Percentiles rank a stretch among this genome's conserved stretches.
phyloP scores from a whole-genome alignment of 1,140 invertebrate genomes.

The Lepidurus couesii region DNA sequence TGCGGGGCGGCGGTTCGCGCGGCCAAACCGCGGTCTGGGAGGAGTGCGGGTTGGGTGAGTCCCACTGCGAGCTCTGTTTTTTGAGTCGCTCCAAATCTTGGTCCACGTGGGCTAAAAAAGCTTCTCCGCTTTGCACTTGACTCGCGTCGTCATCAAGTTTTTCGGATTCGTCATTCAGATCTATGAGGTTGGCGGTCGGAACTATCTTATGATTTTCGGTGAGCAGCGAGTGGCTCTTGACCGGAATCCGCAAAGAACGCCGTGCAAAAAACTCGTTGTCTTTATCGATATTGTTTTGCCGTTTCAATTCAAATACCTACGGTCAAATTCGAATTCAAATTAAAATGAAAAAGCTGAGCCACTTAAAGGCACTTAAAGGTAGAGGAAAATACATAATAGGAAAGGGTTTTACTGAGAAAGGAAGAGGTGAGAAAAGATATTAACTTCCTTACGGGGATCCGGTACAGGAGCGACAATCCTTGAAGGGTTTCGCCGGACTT shows the following conservation, averaged over 20 bases:
- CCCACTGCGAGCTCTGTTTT: conserved; percentile 23
- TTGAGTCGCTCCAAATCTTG: conserved; percentile 31
- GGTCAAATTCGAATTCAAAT: neutral
- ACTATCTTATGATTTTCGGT: conserved; percentile 10
- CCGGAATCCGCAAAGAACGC: conserved; percentile 29
- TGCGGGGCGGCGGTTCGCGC: neutral
- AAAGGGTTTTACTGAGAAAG: neutral
- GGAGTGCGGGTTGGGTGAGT: neutral
- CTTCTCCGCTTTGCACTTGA: neutral
- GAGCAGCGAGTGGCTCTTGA: conserved; percentile 25
- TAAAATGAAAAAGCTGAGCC: neutral
- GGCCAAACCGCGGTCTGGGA: neutral
- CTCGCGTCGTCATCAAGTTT: neutral
- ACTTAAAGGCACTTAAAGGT: neutral
- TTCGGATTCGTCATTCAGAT: neutral
- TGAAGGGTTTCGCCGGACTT: conserved; percentile 29
- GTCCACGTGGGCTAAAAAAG: conserved; percentile 30
- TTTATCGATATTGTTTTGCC: conserved; percentile 29
- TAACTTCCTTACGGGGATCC: conserved; percentile 24
- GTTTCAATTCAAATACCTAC: conserved; percentile 33
- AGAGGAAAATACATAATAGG: neutral
- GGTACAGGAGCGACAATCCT: conserved; percentile 27
- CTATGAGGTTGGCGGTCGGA: neutral
- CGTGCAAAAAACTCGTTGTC: conserved; percentile 31
- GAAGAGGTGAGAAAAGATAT: neutral